phyloP scores from a whole-genome alignment of 37 sponge, comb jelly and placozoan genomes.

The Chondrilla cf. caribensis region DNA sequence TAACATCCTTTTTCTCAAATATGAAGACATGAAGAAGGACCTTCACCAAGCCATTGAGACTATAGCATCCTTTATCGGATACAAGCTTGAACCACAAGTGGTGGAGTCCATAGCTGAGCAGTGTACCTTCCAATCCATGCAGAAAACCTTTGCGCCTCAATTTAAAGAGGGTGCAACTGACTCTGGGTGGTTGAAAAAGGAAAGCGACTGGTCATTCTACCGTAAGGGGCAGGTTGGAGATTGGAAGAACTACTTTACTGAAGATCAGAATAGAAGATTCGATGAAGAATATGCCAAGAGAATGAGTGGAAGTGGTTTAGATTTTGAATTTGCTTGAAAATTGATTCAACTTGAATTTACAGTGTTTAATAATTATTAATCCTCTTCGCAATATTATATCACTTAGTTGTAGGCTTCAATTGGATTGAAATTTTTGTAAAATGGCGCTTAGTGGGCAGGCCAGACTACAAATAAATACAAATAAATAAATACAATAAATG shows the following conservation, averaged over 20 bases:
- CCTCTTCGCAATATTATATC: too few relatives aligned
- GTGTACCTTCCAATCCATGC: constrained; percentile 48
- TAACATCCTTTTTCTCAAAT: constrained; percentile 57
- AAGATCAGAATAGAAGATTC: constrained; percentile 31
- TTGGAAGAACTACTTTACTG: constrained; percentile 52
- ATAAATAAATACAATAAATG: too few relatives aligned
- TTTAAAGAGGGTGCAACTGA: too few relatives aligned
- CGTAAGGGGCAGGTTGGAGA: constrained; percentile 53
- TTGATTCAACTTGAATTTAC: too few relatives aligned
- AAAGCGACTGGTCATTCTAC: neutral
- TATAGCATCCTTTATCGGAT: constrained; percentile 41
- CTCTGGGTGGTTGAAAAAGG: neutral
- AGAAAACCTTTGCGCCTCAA: neutral
- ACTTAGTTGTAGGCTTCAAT: too few relatives aligned
- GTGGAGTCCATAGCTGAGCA: constrained; percentile 17
- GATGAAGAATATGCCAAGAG: constrained; percentile 38
- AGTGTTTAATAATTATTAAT: too few relatives aligned
- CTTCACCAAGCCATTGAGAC: neutral
- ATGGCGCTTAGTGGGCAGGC: too few relatives aligned
- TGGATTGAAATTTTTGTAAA: too few relatives aligned
- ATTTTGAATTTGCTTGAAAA: constrained; percentile 36
- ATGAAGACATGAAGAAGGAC: constrained; percentile 63
- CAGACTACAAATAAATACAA: too few relatives aligned
- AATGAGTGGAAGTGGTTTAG: constrained; percentile 26
- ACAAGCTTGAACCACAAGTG: constrained; percentile 10